Base-by-base conservation (phyloP, 2,113 vertebrate genomes). In the Myotis yumanensis region DNA sequence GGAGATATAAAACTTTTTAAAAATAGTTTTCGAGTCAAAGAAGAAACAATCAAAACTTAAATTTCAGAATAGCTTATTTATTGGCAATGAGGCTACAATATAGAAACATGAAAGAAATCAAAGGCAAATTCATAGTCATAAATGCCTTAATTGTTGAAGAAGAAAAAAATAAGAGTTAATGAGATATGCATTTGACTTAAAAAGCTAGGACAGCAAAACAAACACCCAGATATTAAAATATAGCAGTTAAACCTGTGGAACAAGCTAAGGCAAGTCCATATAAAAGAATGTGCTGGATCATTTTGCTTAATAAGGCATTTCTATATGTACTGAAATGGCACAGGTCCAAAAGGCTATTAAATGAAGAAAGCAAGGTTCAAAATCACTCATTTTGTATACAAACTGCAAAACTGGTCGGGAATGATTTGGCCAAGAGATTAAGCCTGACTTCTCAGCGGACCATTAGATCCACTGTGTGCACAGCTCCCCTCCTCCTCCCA, bases 41-140 rank as follows among this genome's bases (percentile, higher is more conserved):
- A 80, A 87, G 43, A 86, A 83, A 46, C 37, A 64, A 87, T 69
- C 40, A 84, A 92, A 90, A 77, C 40, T 88, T 66, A 94, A 93
- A 90, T 59, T 88, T 77, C 6, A 54, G 72, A 51, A 46, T n/a
- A 48, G 80, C 85, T 71, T 23, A 64, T 35, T 71, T 23, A 64
- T 35, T 92, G 30, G 73, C 51, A 77, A 35, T 91, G 48, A 80
- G 51, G 52, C 59, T n/a, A 16, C 30, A 69, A 64, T 54, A 69
- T 37, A 48, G 8, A 37, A 25, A 75, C 0, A 14, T 18, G 20
- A 82, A 80, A 77, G 62, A 79, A 9, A 88, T 57, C 40, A 82
- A 66, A 92, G 64, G 14, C 11, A 92, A 77, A 71, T 86, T 59
- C 23, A 86, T 90, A 81, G 62, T 54, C 68, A 93, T 62, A 82